Evolutionary conservation across 2,888 invertebrate species (phyloP).

Genomic region (Diarsia dahlii): DNA sequence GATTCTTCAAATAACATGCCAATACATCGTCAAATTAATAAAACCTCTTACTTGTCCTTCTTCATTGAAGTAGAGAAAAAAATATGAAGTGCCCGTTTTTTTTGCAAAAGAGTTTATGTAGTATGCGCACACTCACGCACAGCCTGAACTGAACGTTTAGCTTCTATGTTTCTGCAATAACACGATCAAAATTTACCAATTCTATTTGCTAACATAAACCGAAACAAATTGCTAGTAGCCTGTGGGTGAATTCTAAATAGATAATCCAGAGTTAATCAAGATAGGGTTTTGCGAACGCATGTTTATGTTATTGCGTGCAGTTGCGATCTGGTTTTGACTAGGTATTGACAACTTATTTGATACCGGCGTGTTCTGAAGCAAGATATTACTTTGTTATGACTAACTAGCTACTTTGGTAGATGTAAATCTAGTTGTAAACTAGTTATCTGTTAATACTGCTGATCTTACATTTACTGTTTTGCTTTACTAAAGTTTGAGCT

Average conservation of each 20-base stretch:
- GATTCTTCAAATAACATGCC: no score
- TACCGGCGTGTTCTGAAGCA: neutral
- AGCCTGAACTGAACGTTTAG: neutral
- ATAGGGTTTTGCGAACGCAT: conserved; percentile 5
- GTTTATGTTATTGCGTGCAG: conserved; percentile 20
- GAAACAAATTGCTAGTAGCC: conserved; percentile 31
- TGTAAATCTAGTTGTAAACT: neutral
- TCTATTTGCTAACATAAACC: conserved; percentile 19
- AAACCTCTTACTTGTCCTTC: no score
- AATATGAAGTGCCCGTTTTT: no score
- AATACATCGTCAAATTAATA: no score
- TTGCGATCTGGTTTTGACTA: conserved; percentile 1
- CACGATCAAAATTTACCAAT: conserved; percentile 43
- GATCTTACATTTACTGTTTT: neutral
- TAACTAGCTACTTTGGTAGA: neutral
- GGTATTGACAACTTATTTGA: conserved; percentile 20
- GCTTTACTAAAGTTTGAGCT: neutral
- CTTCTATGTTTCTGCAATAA: conserved; percentile 11
- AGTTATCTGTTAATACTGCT: neutral
- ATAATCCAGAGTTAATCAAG: conserved; percentile 54
- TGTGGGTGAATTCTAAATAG: conserved; percentile 44
- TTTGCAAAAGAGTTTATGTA: no score
- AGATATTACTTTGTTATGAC: neutral
- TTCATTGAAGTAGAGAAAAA: no score
- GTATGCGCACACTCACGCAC: no score